Evolutionary conservation across 1,140 invertebrate genomes (phyloP), one percentile per base, ranked within the genome.

Genomic region (Doryteuthis pealeii): DNA sequence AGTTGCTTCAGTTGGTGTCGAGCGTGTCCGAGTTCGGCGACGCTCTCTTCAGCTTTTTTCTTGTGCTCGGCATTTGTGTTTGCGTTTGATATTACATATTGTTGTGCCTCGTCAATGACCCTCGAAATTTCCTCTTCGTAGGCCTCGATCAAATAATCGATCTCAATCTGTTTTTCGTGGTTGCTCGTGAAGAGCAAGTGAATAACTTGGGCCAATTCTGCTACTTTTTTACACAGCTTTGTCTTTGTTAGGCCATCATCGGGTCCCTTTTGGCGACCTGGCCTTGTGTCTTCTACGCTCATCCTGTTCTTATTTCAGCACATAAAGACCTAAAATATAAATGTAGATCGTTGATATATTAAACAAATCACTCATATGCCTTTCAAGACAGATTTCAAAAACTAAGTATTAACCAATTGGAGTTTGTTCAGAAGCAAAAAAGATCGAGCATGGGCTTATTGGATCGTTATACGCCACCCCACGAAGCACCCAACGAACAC

Each of bases 111-210:
- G 22, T 80, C 78, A 32, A 85, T 78, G 2, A 85, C 81, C 14
- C 80, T 30, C 31, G 75, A 58, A 35, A 87, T 84, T 77, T 87
- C 85, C 22, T 82, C 71, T 73, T 86, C 86, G 75, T 84, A 87
- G 1, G 84, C 81, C 5, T 85, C 82, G 67, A 83, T 86, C 43
- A 86, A 67, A 22, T 83, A 83, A 28, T 86, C 85, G 4, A 86
- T 80, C 76, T 86, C 85, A n/a, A 87, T 82, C 70, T 87, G 85
- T 74, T 86, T 87, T 73, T 87, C 86, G 70, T 87, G 86, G 74
- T 87, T 87, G 30, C 85, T 72, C 8, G 82, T 86, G 74, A 87
- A 87, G 18, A 87, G 78, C 85, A 87, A 86, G 75, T 87, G 86
- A 31, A 87, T 86, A 4, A 87, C 86, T 72, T 87, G 86, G 3